Conservation (phyloP, 1,140 invertebrate genomes). For the Mylabris phalerata region DNA sequence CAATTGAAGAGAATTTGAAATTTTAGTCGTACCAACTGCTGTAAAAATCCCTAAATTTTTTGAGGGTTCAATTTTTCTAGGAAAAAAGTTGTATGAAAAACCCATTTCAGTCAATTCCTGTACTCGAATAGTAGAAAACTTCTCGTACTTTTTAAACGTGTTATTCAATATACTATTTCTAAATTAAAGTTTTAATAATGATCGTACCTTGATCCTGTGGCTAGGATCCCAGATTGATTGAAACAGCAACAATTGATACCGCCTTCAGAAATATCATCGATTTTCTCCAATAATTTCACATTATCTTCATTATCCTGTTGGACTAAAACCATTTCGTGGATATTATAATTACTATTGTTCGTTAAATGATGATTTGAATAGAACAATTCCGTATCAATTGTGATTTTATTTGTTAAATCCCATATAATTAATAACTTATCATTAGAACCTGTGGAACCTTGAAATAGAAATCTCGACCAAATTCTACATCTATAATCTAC, state of each 20-base stretch:
- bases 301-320: conserved; percentile 42
- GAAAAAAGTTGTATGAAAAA: too few relatives aligned
- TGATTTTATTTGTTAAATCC: conserved; percentile 49
- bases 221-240: conserved; percentile 45
- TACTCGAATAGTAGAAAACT: too few relatives aligned
- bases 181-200: too few relatives aligned
- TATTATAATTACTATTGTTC: conserved; percentile 10
- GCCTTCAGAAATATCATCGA: conserved; percentile 46
- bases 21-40: too few relatives aligned
- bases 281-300: conserved; percentile 44
- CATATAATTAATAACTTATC: conserved; percentile 64
- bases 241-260: conserved; percentile 54
- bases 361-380: conserved; percentile 28
- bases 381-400: conserved; percentile 43
- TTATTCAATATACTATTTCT: too few relatives aligned
- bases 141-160: too few relatives aligned
- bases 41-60: too few relatives aligned
- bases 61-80: too few relatives aligned
- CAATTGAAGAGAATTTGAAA: too few relatives aligned
- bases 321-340: conserved; percentile 44
- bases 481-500: too few relatives aligned
- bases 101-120: too few relatives aligned
- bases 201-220: conserved; percentile 50
- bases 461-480: conserved; percentile 18
- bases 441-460: conserved; percentile 56